Evolutionary conservation across 2,113 vertebrate species (phyloP), one percentile per base, ranked within the genome.

Genomic region (Xiphorhynchus elegans): DNA sequence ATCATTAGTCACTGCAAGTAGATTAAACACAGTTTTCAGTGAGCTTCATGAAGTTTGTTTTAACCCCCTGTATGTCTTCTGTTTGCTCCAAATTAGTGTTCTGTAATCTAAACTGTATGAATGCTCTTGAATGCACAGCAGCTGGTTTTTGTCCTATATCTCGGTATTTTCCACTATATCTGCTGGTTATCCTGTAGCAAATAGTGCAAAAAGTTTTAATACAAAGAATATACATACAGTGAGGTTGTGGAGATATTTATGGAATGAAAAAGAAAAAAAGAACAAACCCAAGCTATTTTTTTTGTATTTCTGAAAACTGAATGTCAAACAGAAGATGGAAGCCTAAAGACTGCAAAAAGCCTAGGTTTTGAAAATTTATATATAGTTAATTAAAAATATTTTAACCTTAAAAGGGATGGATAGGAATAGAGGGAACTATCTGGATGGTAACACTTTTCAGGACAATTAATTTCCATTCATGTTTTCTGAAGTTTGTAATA

Each of bases 141-240:
- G 7, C 3, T 26, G 4, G 0, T 10, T 81, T 89, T 47, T 58
- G 4, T 40, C 17, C 15, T 17, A 10, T 47, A 10, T 17, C 2
- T 28, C 13, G n/a, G n/a, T n/a, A n/a, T 53, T 5, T 66, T 17
- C 5, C 5, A 21, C 21, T 70, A 25, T 0, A 1, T 25, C 31
- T n/a, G 18, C 17, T 39, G 5, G 39, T 82, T 60, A 31, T 42
- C 9, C 11, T 19, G 8, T 29, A 23, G 11, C 7, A 42, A 50
- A 39, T 1, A 35, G 6, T 12, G 17, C 3, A 68, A 80, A 37
- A 69, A 20, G 3, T 2, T 18, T 59, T 52, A 7, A 1, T 29
- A 10, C 19, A 10, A 63, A 33, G 37, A 80, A 40, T 17, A 16
- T 16, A 12, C 0, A 4, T 59, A 42, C 16, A 25, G 31, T 66